A percentile compares a stretch with the other conserved stretches of the same genome.
phyloP scores from a whole-genome alignment of 2,888 invertebrate species.

The Chaetogeoica ovagalla region DNA sequence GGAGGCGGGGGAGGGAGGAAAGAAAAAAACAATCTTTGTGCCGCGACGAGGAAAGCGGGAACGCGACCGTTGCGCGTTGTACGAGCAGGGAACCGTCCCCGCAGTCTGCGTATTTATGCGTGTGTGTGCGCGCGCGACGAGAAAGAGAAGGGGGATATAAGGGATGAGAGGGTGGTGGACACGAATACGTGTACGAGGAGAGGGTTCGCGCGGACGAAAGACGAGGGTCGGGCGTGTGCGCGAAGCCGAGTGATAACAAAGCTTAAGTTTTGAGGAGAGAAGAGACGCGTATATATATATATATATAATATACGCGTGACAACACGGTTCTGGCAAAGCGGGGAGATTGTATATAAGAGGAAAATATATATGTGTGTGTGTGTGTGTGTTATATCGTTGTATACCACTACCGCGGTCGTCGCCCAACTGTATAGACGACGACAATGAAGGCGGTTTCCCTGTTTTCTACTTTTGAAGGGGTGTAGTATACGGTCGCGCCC shows the following conservation, averaged over 20 bases:
- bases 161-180: background rate
- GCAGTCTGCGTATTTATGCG: no score
- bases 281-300: background rate
- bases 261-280: slow-evolving; percentile 38
- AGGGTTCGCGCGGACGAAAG: background rate
- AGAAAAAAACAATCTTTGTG: slow-evolving; percentile 41
- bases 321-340: background rate
- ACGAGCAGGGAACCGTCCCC: background rate
- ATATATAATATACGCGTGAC: background rate
- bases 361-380: background rate
- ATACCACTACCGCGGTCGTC: background rate
- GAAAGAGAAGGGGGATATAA: background rate
- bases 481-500: slow-evolving; percentile 46
- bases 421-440: slow-evolving; percentile 10
- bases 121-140: background rate
- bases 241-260: slow-evolving; percentile 38
- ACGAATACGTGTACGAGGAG: background rate
- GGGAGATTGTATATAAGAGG: background rate
- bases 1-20: background rate
- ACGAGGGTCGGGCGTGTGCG: background rate
- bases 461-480: slow-evolving; percentile 46
- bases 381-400: slow-evolving; percentile 1
- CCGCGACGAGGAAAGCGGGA: background rate
- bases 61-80: background rate
- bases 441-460: slow-evolving; percentile 43